Base-by-base conservation (phyloP, 2,888 invertebrate genomes). In the Drosophila testacea region DNA sequence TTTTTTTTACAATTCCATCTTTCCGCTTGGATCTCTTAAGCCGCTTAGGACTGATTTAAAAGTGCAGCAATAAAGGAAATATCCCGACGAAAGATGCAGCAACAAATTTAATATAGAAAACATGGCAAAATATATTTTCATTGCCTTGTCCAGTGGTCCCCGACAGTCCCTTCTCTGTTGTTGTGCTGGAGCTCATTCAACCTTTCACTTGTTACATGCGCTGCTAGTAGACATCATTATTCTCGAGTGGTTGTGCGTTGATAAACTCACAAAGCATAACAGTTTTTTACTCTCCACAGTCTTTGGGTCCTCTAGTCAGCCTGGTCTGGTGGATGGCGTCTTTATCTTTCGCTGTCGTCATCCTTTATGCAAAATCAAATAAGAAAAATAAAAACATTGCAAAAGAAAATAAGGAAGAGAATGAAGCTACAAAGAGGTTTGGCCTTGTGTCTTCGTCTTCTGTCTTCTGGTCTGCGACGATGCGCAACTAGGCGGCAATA, bases 261-360 rank as follows among this genome's bases (percentile, higher is more conserved):
- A 89, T 87, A 87, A 83, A 87, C 89, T 89, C 77, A 69, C 74
- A 79, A 73, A 79, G 84, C 88, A 70, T 70, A 70, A 71, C 68
- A 64, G 69, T 69, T 71, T 63, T 54, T 41, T 66, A 42, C 54
- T 7, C 30, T 16, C 16, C 13, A 22, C 56, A 13, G 34, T 52
- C 50, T 16, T 42, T 16, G 30, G 16, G 30, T 36, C 13, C 30
- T 42, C 22, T 22, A 54, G 39, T 30, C 51, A 28, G 52, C 39
- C 38, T 54, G 62, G 36, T 28, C 48, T 22, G 22, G 22, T 22
- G 22, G 56, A 41, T 51, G 55, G 51, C 59, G 46, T 62, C 41
- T 44, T 54, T 55, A 48, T 65, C 64, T 63, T 52, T 59, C 54
- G 73, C 67, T 69, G 68, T 79, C 69, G 86, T 83, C 70, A 83